A percentile compares a stretch with the other conserved stretches of the same genome.
phyloP scores from a whole-genome alignment of 2,113 vertebrate species.

The Opisthocomus hoazin region DNA sequence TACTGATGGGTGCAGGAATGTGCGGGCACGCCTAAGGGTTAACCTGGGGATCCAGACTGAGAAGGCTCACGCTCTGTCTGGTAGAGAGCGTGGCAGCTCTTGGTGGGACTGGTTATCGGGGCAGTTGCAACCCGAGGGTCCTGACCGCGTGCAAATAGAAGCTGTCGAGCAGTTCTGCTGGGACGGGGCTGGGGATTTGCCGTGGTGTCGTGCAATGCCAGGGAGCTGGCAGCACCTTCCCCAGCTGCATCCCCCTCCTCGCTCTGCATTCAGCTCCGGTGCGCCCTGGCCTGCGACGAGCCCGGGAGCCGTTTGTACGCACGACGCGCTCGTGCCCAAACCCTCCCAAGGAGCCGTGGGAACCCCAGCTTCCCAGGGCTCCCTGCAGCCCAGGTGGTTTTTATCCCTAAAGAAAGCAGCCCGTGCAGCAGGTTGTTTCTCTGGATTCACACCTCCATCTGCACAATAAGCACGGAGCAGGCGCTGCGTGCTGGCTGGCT shows the following conservation, averaged over 20 bases:
- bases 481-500: background rate
- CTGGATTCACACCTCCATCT: background rate
- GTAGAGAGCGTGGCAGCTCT: background rate
- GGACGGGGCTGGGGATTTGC: accelerated
- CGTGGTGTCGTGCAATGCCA: background rate
- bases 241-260: background rate
- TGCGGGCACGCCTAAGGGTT: accelerated
- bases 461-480: background rate
- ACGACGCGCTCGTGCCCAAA: background rate
- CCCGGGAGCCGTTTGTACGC: background rate
- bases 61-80: background rate
- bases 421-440: background rate
- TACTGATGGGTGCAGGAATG: background rate
- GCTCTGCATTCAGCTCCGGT: background rate
- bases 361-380: background rate
- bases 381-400: background rate
- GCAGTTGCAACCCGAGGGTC: background rate
- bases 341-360: background rate
- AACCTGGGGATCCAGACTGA: background rate
- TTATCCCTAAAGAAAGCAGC: background rate
- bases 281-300: background rate
- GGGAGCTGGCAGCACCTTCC: too few relatives aligned
- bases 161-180: background rate
- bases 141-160: background rate
- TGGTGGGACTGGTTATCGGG: accelerated